A percentile compares a stretch with the other conserved stretches of the same genome.
phyloP scores from a whole-genome alignment of 2,797 vertebrate genomes.

The Macrochelys suwanniensis region DNA sequence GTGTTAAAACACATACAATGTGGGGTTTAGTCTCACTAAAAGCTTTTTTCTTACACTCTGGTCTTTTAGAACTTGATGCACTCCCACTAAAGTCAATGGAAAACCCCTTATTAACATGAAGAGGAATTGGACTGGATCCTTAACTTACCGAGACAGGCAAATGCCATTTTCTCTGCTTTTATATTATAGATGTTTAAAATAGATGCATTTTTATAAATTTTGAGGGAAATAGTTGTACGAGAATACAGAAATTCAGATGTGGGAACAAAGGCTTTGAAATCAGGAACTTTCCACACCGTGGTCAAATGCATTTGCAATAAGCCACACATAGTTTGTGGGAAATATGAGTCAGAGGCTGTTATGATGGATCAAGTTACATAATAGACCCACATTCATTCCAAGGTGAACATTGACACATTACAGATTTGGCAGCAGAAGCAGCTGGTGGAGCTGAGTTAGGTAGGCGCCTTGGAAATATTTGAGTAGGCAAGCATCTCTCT shows the following conservation, averaged over 20 bases:
- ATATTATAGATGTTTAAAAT: not conserved
- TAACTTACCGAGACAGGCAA: not conserved
- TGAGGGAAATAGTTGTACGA: not conserved
- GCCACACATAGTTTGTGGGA: not conserved
- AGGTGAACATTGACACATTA: not conserved
- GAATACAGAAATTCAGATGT: not conserved
- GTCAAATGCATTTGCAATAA: not conserved
- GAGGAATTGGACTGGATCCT: constrained; percentile 13
- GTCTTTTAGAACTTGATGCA: not conserved
- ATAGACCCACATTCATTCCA: not conserved
- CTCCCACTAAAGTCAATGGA: not conserved
- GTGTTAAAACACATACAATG: not conserved
- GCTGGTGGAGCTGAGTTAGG: not conserved
- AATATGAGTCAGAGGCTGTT: not conserved
- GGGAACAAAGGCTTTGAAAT: not conserved
- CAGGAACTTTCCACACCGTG: not conserved
- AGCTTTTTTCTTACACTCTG: not conserved
- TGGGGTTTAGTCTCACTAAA: constrained; percentile 11
- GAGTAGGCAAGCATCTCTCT: not conserved
- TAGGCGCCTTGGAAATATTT: not conserved
- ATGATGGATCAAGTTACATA: not conserved
- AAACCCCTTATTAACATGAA: constrained; percentile 19
- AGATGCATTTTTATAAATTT: not conserved
- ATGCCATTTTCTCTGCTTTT: not conserved
- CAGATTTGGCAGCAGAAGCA: not conserved